These are phyloP conservation scores for Chymomyza procnemis DNA, from an alignment of 2,888 invertebrate genomes.

Conservation along the genomic window DNA sequence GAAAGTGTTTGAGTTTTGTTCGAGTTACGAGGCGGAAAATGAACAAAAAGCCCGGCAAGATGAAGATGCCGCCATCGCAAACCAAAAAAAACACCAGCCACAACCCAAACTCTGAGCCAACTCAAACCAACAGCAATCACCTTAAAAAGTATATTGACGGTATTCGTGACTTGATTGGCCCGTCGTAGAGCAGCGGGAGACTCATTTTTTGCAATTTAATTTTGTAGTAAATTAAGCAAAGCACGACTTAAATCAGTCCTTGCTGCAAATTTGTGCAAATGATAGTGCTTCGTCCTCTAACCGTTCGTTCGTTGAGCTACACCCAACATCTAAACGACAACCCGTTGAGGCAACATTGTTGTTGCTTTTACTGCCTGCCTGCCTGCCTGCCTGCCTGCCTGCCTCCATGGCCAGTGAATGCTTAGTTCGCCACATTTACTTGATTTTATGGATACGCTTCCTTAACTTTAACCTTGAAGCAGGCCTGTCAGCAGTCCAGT, in stretches of 20 bases:
- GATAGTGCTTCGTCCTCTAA: too few relatives aligned
- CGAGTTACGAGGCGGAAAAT: conserved; percentile 63
- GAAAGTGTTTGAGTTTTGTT: conserved; percentile 55
- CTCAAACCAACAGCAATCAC: conserved; percentile 32
- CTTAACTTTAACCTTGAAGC: background rate
- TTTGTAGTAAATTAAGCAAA: conserved; percentile 63
- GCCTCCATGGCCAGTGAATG: background rate
- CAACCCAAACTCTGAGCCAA: conserved; percentile 18
- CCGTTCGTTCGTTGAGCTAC: background rate
- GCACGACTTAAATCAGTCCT: conserved; percentile 51
- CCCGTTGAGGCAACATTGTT: background rate
- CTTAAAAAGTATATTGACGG: background rate
- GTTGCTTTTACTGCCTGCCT: background rate
- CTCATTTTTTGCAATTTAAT: conserved; percentile 56
- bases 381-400: background rate
- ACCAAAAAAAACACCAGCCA: background rate
- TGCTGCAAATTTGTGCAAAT: conserved; percentile 55
- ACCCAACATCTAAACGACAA: background rate
- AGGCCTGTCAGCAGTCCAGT: background rate
- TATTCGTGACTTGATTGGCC: background rate
- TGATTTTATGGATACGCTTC: conserved; percentile 17
- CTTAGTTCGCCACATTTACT: conserved; percentile 36
- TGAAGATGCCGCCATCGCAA: background rate
- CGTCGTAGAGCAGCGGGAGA: conserved; percentile 1
- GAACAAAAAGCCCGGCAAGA: conserved; percentile 42